Base-by-base conservation (phyloP, 2,888 invertebrate genomes). In the Neria commutata region DNA sequence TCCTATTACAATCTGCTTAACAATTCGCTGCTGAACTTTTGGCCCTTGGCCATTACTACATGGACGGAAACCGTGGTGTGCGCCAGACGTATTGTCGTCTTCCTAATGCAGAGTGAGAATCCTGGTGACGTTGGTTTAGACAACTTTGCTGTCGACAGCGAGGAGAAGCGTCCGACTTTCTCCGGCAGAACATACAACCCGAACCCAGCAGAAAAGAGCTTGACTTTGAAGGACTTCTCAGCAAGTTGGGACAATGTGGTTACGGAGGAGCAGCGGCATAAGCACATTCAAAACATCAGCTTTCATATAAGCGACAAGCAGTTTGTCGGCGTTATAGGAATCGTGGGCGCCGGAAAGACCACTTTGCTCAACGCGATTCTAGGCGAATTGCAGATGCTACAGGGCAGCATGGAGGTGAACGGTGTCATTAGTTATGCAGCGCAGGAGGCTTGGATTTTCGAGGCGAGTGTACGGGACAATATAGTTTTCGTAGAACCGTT, bases 381-480 rank as follows among this genome's bases (percentile, higher is more conserved):
- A 6, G 86, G 88, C 1, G 93, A 93, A 74, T 78, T 92, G 14
- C 84, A 87, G n/a, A 82, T 89, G 2, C 81, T 78, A 1, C 67
- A 76, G 8, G 92, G 92, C 74, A 86, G 67, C 21, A 73, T 88
- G 17, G 80, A 84, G 25, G 83, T 89, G 0, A 82, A 83, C 16
- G 94, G 94, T 1, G 81, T 81, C 23, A 74, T 90, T 0, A 89
- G 89, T 60, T 95, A 94, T 74, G 89, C 91, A 0, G 86, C 91
- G 37, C 94, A 94, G 75, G 89, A 94, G 68, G 88, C 94, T 1
- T 95, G 95, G 94, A 80, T 91, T 3, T 90, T 90, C 70, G 86
- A 77, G 81, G 86, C 89, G 21, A 91, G 91, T 63, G 89, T 98
- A 0, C 85, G 93, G 3, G 94, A 97, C 72, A 98, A 98, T 79